Conservation (phyloP, 2,797 vertebrate genomes). For the Pseudochaenichthys georgianus region DNA sequence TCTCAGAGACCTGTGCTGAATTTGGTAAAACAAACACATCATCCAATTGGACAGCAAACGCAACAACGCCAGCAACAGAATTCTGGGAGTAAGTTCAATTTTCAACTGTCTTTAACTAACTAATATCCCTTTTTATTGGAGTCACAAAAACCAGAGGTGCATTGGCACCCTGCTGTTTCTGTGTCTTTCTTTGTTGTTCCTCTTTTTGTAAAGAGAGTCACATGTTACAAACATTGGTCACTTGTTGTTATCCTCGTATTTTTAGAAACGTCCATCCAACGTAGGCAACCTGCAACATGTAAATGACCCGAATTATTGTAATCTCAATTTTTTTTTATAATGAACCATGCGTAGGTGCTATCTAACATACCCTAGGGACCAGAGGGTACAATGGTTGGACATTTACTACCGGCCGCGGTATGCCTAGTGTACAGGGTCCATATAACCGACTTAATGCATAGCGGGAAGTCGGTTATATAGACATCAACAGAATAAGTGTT, state of each 20-base stretch:
- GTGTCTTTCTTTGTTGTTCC: background rate
- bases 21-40: constrained; percentile 86
- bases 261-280: background rate
- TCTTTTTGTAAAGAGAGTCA: constrained; percentile 2
- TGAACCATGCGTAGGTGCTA: too few relatives aligned
- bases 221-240: background rate
- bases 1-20: constrained; percentile 85
- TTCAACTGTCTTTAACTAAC: constrained; percentile 8
- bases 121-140: background rate
- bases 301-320: too few relatives aligned
- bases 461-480: too few relatives aligned
- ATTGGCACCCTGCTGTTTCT: background rate
- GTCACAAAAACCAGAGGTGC: background rate
- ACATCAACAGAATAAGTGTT: too few relatives aligned
- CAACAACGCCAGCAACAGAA: constrained; percentile 91
- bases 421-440: too few relatives aligned
- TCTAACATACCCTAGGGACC: too few relatives aligned
- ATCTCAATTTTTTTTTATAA: too few relatives aligned
- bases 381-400: too few relatives aligned
- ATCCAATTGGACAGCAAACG: constrained; percentile 85
- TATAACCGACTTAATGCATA: too few relatives aligned
- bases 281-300: background rate
- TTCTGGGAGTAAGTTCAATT: constrained; percentile 93
- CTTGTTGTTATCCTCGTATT: background rate
- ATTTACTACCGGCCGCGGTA: too few relatives aligned